Evolutionary conservation across 2,113 vertebrate species (phyloP).

Genomic region (Glaucomys volans): DNA sequence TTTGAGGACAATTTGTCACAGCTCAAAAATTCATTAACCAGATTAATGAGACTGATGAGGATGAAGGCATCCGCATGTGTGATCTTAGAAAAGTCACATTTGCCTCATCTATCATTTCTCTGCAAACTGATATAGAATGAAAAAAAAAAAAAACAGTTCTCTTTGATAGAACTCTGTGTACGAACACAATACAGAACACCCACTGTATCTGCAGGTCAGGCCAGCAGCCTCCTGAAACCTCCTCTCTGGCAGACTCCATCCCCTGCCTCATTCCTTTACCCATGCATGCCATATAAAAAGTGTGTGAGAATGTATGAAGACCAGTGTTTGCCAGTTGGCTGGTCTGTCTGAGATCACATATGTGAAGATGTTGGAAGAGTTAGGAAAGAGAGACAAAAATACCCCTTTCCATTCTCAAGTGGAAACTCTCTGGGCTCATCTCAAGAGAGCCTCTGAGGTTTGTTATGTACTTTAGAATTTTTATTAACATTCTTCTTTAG

Average conservation of each 20-base stretch:
- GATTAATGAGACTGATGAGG: not conserved
- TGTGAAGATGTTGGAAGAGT: not conserved
- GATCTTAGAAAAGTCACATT: not conserved
- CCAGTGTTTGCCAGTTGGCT: not conserved
- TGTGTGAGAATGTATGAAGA: not conserved
- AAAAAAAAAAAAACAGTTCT: not conserved
- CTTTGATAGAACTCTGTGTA: not conserved
- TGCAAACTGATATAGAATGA: not conserved
- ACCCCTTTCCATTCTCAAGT: not conserved
- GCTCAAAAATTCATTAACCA: conserved; percentile 17
- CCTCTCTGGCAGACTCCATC: not conserved
- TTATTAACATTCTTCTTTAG: not conserved
- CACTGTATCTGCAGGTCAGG: not conserved
- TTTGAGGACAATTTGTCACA: not conserved
- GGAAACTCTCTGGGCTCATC: not conserved
- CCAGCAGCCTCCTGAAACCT: not conserved
- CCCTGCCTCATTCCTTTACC: not conserved
- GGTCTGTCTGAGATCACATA: not conserved
- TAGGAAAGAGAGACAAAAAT: not conserved
- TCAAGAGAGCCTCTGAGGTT: not conserved
- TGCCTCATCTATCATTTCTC: not conserved
- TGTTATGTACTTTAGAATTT: not conserved
- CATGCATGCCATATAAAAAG: not conserved
- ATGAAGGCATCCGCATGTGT: not conserved
- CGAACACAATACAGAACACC: not conserved